Evolutionary conservation across 2,797 vertebrate species (phyloP).

Genomic region (Tolypeutes matacus): DNA sequence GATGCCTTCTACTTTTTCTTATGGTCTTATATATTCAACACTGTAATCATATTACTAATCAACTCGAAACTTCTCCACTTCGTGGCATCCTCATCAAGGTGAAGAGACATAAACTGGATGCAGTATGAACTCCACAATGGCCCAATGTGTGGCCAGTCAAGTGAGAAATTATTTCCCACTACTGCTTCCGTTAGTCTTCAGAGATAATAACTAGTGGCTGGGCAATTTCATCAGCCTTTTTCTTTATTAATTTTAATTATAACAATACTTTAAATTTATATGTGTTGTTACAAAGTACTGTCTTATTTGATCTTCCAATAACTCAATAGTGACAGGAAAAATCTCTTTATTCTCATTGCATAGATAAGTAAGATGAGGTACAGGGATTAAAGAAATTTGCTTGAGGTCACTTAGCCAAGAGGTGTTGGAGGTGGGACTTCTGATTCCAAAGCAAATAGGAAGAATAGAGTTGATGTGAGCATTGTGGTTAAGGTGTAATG

Average conservation of each 20-base stretch:
- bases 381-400: not conserved
- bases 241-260: conserved; percentile 49
- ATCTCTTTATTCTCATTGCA: not conserved
- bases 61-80: conserved; percentile 54
- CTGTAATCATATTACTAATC: conserved; percentile 68
- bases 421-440: not conserved
- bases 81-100: conserved; percentile 9
- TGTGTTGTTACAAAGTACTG: not conserved
- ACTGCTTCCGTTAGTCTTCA: conserved; percentile 17
- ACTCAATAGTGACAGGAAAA: conserved; percentile 13
- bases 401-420: conserved; percentile 1
- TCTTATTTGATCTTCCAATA: conserved; percentile 3
- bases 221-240: conserved; percentile 17
- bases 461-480: not conserved
- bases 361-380: not conserved
- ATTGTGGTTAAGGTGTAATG: conserved; percentile 12
- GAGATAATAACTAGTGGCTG: conserved; percentile 18
- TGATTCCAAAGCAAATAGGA: not conserved
- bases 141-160: not conserved
- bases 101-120: conserved; percentile 48
- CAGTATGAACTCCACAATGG: not conserved
- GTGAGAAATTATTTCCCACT: conserved; percentile 65
- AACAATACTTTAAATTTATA: not conserved
- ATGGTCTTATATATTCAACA: conserved; percentile 62
- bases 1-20: conserved; percentile 51